phyloP scores from a whole-genome alignment of 2,113 vertebrate genomes.

The Zosterops lateralis region DNA sequence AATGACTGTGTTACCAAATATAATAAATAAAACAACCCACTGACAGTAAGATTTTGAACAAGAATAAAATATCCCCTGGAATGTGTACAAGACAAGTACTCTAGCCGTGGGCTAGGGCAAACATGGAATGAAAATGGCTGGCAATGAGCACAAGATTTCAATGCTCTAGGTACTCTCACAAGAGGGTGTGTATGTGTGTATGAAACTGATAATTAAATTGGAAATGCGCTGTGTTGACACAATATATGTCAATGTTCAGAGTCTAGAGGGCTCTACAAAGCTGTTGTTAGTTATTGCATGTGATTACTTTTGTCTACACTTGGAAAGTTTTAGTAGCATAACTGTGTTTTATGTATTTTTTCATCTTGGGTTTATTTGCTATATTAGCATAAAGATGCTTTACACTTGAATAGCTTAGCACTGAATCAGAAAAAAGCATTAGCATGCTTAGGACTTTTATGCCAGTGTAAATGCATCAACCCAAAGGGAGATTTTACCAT shows the following conservation, averaged over 20 bases:
- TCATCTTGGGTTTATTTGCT: background rate
- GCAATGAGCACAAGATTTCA: background rate
- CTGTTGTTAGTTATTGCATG: background rate
- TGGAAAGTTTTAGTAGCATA: background rate
- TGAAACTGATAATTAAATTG: constrained; percentile 34
- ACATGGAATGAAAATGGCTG: background rate
- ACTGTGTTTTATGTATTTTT: background rate
- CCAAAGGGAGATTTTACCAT: background rate
- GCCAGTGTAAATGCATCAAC: background rate
- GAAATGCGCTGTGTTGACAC: background rate
- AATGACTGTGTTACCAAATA: background rate
- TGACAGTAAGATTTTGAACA: background rate
- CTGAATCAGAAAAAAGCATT: background rate
- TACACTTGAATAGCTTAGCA: background rate
- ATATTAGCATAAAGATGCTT: background rate
- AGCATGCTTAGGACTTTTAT: background rate
- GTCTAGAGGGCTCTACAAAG: background rate
- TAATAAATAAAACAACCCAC: background rate
- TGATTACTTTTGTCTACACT: background rate
- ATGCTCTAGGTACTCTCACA: background rate
- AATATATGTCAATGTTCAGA: background rate
- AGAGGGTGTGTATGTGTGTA: background rate
- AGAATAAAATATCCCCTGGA: background rate
- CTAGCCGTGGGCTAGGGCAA: background rate
- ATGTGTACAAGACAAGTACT: background rate